phyloP scores from a whole-genome alignment of 2,797 vertebrate genomes.

The Lepidocolaptes lacrymiger region DNA sequence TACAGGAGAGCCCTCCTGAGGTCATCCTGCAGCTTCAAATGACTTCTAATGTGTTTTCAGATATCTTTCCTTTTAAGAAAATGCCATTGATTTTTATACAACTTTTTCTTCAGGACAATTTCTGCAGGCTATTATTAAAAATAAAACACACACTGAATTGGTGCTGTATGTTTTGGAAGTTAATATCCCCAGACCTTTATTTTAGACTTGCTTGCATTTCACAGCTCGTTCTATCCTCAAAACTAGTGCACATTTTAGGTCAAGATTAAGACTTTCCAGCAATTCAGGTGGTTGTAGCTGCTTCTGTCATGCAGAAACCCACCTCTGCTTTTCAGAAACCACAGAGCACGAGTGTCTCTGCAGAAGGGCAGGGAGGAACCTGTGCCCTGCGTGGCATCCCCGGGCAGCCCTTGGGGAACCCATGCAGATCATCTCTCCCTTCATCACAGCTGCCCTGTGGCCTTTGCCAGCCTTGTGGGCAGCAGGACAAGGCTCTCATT shows the following conservation, averaged over 20 bases:
- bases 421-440: not conserved
- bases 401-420: not conserved
- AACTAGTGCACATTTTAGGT: not conserved
- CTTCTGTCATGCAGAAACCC: not conserved
- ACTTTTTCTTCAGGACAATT: not conserved
- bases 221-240: not conserved
- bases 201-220: not conserved
- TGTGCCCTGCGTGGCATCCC: not conserved
- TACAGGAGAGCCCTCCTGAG: not conserved
- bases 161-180: not conserved
- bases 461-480: conserved; percentile 5
- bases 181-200: not conserved
- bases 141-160: not conserved
- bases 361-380: not conserved
- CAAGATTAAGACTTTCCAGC: not conserved
- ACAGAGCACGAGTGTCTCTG: fast-evolving
- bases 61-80: not conserved
- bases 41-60: not conserved
- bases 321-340: not conserved
- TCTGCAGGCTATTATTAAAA: not conserved
- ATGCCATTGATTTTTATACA: not conserved
- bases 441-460: not conserved
- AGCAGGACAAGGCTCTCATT: not conserved
- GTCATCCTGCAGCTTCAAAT: not conserved
- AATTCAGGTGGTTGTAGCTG: not conserved